phyloP scores from a whole-genome alignment of 2,113 vertebrate genomes.

The Bettongia penicillata region DNA sequence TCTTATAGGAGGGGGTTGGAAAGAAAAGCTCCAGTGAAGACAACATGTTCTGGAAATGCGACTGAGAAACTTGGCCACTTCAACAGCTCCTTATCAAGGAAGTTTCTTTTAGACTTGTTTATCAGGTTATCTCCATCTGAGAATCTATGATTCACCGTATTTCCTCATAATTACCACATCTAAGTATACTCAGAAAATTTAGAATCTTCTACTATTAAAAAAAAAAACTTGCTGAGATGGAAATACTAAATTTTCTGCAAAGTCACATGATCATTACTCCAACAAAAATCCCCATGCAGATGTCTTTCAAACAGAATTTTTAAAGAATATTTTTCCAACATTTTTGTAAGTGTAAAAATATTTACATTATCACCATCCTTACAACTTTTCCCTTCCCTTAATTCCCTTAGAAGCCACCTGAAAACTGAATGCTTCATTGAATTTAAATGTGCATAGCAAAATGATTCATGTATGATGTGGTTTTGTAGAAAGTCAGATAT shows the following conservation, averaged over 20 bases:
- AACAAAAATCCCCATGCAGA: background rate
- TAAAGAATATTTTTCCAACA: background rate
- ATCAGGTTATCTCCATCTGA: background rate
- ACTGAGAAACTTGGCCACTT: background rate
- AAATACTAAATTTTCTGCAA: background rate
- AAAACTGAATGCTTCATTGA: conserved; percentile 10
- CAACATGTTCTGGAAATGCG: background rate
- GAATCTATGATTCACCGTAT: background rate
- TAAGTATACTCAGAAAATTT: background rate
- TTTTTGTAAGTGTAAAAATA: background rate
- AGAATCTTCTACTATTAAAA: background rate
- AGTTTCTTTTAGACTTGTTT: background rate
- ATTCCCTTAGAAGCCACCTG: conserved; percentile 14
- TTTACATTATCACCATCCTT: background rate
- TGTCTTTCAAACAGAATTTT: background rate
- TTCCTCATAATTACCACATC: background rate
- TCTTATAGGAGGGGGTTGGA: background rate
- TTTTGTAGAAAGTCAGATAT: conserved; percentile 11
- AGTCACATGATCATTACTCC: background rate
- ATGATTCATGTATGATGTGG: conserved; percentile 12
- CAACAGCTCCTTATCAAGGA: background rate
- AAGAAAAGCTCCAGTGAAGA: background rate
- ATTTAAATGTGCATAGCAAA: conserved; percentile 49
- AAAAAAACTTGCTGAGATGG: conserved; percentile 10
- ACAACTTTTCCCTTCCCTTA: conserved; percentile 3